Base-by-base conservation (phyloP, 23 tunicate species). In the Botrylloides violaceus region DNA sequence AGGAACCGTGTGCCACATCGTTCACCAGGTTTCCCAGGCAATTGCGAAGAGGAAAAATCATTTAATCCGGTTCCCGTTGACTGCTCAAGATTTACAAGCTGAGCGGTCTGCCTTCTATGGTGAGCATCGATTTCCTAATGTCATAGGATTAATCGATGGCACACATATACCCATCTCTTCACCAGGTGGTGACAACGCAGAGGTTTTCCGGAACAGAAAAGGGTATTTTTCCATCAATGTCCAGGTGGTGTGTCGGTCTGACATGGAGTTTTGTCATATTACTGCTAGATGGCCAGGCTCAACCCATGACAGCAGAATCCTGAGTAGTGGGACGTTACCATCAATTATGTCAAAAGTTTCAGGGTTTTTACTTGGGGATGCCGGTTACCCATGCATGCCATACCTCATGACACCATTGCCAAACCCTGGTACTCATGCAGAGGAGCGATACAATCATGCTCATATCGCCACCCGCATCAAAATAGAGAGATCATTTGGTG, bases 221-320 rank as follows among this genome's bases (percentile, higher is more conserved):
- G 81, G 71, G 4, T 83, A 38, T 60, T 82, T 76, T 47, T 83
- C 81, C 49, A 84, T 68, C 34, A 84, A 77, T 71, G 82, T 77
- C 3, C 91, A 84, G 26, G 65, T 23, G 65, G 70, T 77, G 23
- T 71, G 83, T 63, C 66, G 71, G 32, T 21, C 83, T 7, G 49
- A 71, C 30, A 47, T 65, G 47, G 61, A 25, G 9, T 71, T 84
- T 63, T 77, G 82, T 4, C 71, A 77, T 61, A 34, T 84, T 61
- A 82, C 77, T 24, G 29, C 34, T 38, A 36, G 91, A 7, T 84
- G 83, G 91, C 73, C 74, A 9, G 91, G 91, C 28, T 84, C 91
- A 9, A 77, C 82, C 29, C 83, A 77, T 49, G 83, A 84, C 49
- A 25, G 64, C 58, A 56, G 91, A 59, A 84, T 84, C 2, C 71